phyloP scores from a whole-genome alignment of 2,797 vertebrate genomes.

The Phrynocephalus vlangalii region DNA sequence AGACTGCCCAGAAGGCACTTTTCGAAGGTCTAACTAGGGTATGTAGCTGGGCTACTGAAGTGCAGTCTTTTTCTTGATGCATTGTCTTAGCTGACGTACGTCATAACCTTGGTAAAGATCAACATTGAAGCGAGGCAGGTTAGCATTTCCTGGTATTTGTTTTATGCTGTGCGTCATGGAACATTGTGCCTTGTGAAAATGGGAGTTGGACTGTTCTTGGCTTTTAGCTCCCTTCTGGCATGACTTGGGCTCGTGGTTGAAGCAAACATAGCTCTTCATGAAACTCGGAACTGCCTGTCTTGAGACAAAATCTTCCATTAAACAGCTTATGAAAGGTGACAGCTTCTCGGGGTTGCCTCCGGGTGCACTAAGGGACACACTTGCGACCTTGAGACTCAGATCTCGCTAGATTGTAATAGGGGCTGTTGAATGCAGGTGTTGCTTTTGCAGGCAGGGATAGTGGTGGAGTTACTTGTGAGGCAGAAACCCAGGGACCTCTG shows the following conservation, averaged over 20 bases:
- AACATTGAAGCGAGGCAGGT: conserved; percentile 44
- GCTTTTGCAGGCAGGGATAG: neutral
- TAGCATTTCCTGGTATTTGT: conserved; percentile 65
- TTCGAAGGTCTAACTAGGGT: neutral
- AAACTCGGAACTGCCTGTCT: neutral
- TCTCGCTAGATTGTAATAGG: neutral
- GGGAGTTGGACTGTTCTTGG: neutral
- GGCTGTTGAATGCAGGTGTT: neutral
- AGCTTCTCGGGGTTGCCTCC: neutral
- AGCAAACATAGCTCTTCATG: conserved; percentile 19
- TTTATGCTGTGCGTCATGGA: conserved; percentile 40
- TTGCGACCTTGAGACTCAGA: neutral
- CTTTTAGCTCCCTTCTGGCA: conserved; percentile 21
- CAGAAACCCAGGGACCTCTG: neutral
- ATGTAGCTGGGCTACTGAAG: conserved; percentile 7
- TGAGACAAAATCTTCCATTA: neutral
- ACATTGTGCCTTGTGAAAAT: conserved; percentile 11
- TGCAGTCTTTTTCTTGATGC: conserved; percentile 4
- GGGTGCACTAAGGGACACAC: neutral
- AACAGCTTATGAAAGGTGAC: conserved; percentile 6
- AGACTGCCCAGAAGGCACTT: neutral
- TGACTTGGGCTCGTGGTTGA: conserved; percentile 22
- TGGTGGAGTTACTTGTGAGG: neutral
- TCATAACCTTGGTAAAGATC: conserved; percentile 51
- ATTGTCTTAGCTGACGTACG: conserved; percentile 42